These are phyloP conservation scores for Priocnemis perturbator DNA, from an alignment of 2,888 invertebrate genomes.

Conservation along the genomic window DNA sequence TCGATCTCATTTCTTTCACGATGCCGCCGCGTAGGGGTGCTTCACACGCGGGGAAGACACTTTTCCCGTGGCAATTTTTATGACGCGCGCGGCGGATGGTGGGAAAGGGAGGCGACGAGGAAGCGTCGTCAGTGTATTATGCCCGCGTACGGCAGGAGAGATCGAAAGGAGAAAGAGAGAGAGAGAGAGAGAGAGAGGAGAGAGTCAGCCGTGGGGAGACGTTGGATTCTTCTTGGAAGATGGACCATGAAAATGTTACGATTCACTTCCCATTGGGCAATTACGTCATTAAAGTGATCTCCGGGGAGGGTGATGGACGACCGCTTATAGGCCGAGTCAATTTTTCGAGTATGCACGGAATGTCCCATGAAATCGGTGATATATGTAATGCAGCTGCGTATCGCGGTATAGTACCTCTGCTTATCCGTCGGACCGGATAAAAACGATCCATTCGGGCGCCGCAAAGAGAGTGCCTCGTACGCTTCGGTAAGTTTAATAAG, in stretches of 20 bases:
- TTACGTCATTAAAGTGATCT: conserved; percentile 53
- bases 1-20: conserved; percentile 40
- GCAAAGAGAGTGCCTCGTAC: too few species aligned
- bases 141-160: neutral
- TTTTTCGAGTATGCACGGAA: conserved; percentile 45
- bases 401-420: too few species aligned
- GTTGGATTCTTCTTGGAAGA: conserved; percentile 45
- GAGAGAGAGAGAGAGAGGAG: neutral
- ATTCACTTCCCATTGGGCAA: conserved; percentile 53
- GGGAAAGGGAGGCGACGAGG: too few species aligned
- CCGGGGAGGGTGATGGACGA: conserved; percentile 22
- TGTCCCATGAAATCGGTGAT: conserved; percentile 54
- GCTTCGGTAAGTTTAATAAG: too few species aligned
- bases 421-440: too few species aligned
- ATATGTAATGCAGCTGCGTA: conserved; percentile 24
- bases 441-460: too few species aligned
- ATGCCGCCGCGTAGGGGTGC: conserved; percentile 33
- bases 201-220: neutral
- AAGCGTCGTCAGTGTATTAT: too few species aligned
- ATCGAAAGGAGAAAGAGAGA: neutral
- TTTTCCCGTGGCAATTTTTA: conserved; percentile 50
- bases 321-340: conserved; percentile 23
- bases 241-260: conserved; percentile 55
- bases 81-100: conserved; percentile 16
- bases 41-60: conserved; percentile 19